phyloP scores from a whole-genome alignment of 2,113 vertebrate species.

The Cavia aperea region DNA sequence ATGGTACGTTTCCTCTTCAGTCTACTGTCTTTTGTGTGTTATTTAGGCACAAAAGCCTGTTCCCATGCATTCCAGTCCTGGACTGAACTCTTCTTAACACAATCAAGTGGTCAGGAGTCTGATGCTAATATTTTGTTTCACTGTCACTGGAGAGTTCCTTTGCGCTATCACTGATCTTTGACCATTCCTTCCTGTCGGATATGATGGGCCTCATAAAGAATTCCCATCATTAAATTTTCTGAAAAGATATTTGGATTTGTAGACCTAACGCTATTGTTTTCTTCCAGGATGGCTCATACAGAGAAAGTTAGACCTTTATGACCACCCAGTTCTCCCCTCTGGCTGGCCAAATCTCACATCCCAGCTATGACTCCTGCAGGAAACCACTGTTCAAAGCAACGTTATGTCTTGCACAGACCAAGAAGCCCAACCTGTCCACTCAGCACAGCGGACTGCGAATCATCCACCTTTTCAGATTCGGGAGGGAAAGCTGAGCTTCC shows the following conservation, averaged over 20 bases:
- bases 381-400: background rate
- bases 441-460: background rate
- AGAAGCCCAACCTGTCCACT: background rate
- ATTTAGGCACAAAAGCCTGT: background rate
- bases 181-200: background rate
- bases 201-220: accelerated
- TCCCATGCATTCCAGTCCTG: accelerated
- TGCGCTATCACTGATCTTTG: accelerated
- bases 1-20: background rate
- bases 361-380: background rate
- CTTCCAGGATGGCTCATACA: too few relatives aligned
- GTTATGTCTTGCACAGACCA: background rate
- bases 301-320: background rate
- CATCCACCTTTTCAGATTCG: background rate
- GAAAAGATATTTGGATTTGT: background rate
- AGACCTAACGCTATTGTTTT: background rate
- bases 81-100: accelerated
- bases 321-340: background rate
- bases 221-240: background rate
- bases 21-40: background rate
- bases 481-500: background rate
- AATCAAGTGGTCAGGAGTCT: accelerated
- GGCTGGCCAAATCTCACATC: too few relatives aligned
- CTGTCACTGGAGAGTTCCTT: background rate
- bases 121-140: background rate